These are phyloP conservation scores for Centropus unirufus DNA, from an alignment of 2,113 vertebrate genomes.

Conservation along the genomic window DNA sequence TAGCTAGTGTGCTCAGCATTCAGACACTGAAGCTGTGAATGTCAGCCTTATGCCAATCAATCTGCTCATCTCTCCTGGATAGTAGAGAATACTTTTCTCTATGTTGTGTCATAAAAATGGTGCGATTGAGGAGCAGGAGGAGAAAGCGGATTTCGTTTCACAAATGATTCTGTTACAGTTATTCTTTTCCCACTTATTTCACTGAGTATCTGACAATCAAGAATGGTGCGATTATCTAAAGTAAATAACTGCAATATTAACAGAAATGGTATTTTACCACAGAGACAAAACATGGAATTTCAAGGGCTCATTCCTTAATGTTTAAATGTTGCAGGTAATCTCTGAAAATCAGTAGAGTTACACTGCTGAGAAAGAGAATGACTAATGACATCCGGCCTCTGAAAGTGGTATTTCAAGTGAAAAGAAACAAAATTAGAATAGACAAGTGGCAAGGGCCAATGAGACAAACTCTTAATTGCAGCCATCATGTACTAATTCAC, in stretches of 20 bases:
- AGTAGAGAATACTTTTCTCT: not conserved
- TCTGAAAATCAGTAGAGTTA: slow-evolving; percentile 16
- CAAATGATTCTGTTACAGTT: not conserved
- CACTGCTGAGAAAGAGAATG: not conserved
- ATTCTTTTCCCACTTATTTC: slow-evolving; percentile 18
- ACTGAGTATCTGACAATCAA: slow-evolving; percentile 13
- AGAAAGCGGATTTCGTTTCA: slow-evolving; percentile 9
- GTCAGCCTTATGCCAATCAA: not conserved
- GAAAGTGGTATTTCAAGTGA: not conserved
- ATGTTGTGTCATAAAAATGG: not conserved
- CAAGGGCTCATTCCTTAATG: not conserved
- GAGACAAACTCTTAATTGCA: not conserved
- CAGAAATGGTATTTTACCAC: slow-evolving; percentile 12
- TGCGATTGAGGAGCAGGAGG: not conserved
- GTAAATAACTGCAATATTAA: slow-evolving; percentile 40
- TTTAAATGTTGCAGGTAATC: slow-evolving; percentile 18
- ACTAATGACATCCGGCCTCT: slow-evolving; percentile 29
- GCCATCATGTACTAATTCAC: not conserved
- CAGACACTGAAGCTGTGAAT: not conserved
- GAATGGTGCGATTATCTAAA: slow-evolving; percentile 48
- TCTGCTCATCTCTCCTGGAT: not conserved
- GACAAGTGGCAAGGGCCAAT: not conserved
- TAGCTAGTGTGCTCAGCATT: not conserved
- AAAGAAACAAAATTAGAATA: not conserved
- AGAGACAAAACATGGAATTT: slow-evolving; percentile 31